These are phyloP conservation scores for Cryptoprocta ferox DNA, from an alignment of 2,797 vertebrate species.

Conservation along the genomic window DNA sequence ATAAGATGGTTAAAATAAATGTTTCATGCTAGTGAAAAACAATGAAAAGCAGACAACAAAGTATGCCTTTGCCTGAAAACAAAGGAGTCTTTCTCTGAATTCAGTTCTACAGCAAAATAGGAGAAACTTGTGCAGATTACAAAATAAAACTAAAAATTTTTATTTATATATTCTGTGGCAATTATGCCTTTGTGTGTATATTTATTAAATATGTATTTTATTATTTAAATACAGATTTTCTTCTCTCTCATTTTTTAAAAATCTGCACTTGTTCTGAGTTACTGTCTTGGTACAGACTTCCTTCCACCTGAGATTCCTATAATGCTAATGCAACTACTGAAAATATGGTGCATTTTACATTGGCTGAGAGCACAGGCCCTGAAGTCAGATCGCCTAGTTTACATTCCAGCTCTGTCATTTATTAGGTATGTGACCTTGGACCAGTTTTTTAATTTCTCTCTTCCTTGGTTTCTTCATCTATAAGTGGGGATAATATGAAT, in stretches of 20 bases:
- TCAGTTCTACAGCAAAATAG: not conserved
- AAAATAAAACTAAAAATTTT: not conserved
- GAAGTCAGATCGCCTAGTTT: not conserved
- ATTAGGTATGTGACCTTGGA: not conserved
- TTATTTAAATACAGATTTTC: not conserved
- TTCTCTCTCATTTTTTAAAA: not conserved
- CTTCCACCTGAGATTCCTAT: not conserved
- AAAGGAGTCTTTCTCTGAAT: not conserved
- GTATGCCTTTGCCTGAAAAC: slow-evolving; percentile 1
- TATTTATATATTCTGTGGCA: not conserved
- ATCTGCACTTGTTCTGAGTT: not conserved
- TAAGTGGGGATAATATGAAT: not conserved
- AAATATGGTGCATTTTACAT: not conserved
- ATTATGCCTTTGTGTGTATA: not conserved
- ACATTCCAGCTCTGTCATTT: not conserved
- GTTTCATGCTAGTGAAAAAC: not conserved
- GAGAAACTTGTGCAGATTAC: rapidly evolving
- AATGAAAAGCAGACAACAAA: slow-evolving; percentile 21
- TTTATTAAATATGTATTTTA: not conserved
- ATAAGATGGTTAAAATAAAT: not conserved
- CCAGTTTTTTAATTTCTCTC: not conserved
- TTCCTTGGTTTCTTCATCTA: not conserved
- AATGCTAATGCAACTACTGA: not conserved
- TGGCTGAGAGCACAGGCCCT: not conserved
- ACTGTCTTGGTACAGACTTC: not conserved